These are phyloP conservation scores for Pseudococcus jackbeardsleyi DNA, from an alignment of 2,888 invertebrate genomes.

Conservation along the genomic window DNA sequence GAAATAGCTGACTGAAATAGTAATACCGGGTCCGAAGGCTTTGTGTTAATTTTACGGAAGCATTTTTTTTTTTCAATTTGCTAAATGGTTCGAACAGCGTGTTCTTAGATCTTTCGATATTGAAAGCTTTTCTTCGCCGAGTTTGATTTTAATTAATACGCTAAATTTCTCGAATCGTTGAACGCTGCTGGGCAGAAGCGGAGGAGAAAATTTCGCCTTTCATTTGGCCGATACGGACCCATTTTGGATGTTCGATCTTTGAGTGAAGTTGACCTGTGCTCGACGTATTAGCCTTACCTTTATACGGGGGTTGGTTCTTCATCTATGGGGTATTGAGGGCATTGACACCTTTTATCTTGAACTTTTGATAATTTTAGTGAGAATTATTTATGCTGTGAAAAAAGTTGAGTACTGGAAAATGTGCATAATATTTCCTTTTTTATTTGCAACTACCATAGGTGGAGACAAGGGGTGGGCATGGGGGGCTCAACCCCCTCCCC, in stretches of 20 bases:
- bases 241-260: background rate
- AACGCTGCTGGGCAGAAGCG: background rate
- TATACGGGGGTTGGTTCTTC: too few relatives aligned
- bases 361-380: too few relatives aligned
- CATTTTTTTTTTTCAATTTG: slow-evolving; percentile 32
- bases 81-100: background rate
- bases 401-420: too few relatives aligned
- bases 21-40: slow-evolving; percentile 6
- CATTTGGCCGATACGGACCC: background rate
- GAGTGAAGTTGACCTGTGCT: background rate
- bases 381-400: too few relatives aligned
- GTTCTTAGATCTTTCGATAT: slow-evolving; percentile 23
- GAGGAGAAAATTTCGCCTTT: background rate
- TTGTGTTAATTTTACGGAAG: slow-evolving; percentile 21
- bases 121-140: background rate
- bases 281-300: too few relatives aligned
- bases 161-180: background rate
- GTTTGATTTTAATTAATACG: slow-evolving; percentile 19
- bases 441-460: too few relatives aligned
- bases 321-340: too few relatives aligned
- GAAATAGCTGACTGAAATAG: slow-evolving; percentile 35
- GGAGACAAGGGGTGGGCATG: too few relatives aligned
- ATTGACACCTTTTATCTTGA: too few relatives aligned
- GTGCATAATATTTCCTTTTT: too few relatives aligned
- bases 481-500: too few relatives aligned